A percentile compares a stretch with the other conserved stretches of the same genome.
Evolutionary conservation across 2,797 vertebrate species (phyloP).

Genomic region (Bucorvus abyssinicus): DNA sequence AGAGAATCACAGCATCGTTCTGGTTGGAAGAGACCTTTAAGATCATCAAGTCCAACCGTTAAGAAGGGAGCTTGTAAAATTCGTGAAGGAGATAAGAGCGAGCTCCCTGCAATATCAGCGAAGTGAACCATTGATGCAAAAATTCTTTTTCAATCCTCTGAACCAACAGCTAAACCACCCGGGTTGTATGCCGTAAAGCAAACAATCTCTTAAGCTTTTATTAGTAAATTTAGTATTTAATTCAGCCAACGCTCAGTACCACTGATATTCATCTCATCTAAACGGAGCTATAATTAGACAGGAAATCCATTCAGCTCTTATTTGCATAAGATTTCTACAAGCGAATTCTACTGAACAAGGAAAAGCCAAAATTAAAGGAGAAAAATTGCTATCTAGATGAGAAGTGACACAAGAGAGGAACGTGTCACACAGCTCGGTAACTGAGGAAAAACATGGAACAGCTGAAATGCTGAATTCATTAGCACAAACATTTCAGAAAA

Average conservation of each 20-base stretch:
- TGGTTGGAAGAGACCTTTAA: too few relatives aligned
- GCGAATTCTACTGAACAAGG: background rate
- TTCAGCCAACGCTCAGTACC: background rate
- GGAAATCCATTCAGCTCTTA: conserved; percentile 29
- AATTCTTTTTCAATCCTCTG: background rate
- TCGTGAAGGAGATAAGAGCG: background rate
- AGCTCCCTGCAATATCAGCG: background rate
- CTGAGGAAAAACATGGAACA: background rate
- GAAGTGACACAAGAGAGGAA: conserved; percentile 23
- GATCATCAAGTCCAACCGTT: too few relatives aligned
- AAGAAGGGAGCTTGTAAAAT: background rate
- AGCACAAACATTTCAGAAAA: background rate
- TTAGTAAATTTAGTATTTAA: conserved; percentile 17
- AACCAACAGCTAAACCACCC: background rate
- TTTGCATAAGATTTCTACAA: conserved; percentile 31
- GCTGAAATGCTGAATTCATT: background rate
- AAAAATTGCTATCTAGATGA: conserved; percentile 20
- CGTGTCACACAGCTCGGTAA: background rate
- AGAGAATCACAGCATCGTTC: too few relatives aligned
- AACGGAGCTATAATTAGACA: conserved; percentile 39
- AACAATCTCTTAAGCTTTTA: conserved; percentile 23
- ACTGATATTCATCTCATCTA: conserved; percentile 7
- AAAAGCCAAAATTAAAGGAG: conserved; percentile 42
- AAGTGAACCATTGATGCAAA: background rate
- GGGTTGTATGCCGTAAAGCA: background rate